Evolutionary conservation across 2,888 invertebrate species (phyloP), one percentile per base, ranked within the genome.

Genomic region (Lamellibrachia satsuma): DNA sequence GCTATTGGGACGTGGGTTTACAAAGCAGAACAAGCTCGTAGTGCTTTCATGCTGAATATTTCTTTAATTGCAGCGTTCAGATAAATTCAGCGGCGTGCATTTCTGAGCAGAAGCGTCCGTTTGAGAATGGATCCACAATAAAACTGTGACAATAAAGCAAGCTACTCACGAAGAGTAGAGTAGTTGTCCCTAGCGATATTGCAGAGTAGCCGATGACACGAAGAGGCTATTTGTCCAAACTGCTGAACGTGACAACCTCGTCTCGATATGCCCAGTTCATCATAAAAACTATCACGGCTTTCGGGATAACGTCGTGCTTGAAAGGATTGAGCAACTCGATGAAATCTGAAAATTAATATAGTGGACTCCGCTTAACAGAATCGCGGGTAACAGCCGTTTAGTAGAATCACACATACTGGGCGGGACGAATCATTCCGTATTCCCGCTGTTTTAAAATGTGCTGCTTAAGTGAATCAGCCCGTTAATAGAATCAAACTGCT

Each of bases 141-240:
- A 75, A 75, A 75, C n/a, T n/a, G n/a, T 75, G 75, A n/a, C 75
- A 75, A 75, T 75, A 75, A 75, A 75, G n/a, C 75, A 75, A 22
- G 22, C 22, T n/a, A 75, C n/a, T 39, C n/a, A 75, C 75, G 75
- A 75, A 75, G 39, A 39, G 39, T 39, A 39, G 39, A 39, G 39
- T 75, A 75, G 75, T 75, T 75, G 22, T 75, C 75, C 22, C 75
- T 22, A 22, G 75, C 75, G 75, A 75, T 4, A 75, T 75, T 22
- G 22, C 75, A 15, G 11, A 22, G 22, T 75, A 22, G 75, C n/a
- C 75, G 75, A 75, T 15, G 75, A 22, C 15, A 75, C 57, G 57
- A 57, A 57, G 57, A 8, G 11, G 57, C 11, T 75, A 75, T 75
- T 75, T 75, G n/a, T 22, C 55, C 55, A 75, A 75, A 75, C 75